These are phyloP conservation scores for Oscheius onirici DNA, from an alignment of 2,888 invertebrate species.

Conservation along the genomic window DNA sequence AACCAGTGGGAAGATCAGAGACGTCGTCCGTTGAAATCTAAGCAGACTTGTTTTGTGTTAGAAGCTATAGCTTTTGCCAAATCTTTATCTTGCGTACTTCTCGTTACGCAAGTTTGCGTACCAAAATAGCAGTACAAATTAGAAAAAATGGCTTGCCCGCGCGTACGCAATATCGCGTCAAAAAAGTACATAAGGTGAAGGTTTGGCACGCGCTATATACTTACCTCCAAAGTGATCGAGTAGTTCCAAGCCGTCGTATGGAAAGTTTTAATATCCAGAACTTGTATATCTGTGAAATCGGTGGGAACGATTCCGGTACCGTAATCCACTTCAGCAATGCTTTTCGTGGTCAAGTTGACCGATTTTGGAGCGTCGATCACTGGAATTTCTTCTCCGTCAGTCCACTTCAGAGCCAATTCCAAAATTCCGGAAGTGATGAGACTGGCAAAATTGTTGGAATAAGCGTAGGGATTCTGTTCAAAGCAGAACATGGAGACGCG, in stretches of 20 bases:
- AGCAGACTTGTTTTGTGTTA: too few relatives aligned
- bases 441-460: slow-evolving; percentile 51
- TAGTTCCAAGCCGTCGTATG: slow-evolving; percentile 57
- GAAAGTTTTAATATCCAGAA: slow-evolving; percentile 58
- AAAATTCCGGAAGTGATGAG: slow-evolving; percentile 56
- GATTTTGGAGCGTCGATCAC: background rate
- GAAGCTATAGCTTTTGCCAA: too few relatives aligned
- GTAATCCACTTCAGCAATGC: background rate
- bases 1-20: slow-evolving; percentile 8
- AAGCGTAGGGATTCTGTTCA: slow-evolving; percentile 51
- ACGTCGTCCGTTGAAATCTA: background rate
- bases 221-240: slow-evolving; percentile 32
- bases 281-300: slow-evolving; percentile 9
- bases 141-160: too few relatives aligned
- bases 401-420: slow-evolving; percentile 47
- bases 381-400: background rate
- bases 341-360: background rate
- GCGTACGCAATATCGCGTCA: too few relatives aligned
- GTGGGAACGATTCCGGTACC: background rate
- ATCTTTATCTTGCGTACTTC: too few relatives aligned
- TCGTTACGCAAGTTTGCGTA: too few relatives aligned
- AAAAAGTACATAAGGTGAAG: too few relatives aligned
- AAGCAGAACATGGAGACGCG: slow-evolving; percentile 37
- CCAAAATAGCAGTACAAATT: too few relatives aligned
- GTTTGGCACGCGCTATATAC: too few relatives aligned